A percentile compares a stretch with the other conserved stretches of the same genome.
These are phyloP conservation scores for Trichogramma pretiosum DNA, from an alignment of 1,140 invertebrate genomes.

Conservation along the genomic window DNA sequence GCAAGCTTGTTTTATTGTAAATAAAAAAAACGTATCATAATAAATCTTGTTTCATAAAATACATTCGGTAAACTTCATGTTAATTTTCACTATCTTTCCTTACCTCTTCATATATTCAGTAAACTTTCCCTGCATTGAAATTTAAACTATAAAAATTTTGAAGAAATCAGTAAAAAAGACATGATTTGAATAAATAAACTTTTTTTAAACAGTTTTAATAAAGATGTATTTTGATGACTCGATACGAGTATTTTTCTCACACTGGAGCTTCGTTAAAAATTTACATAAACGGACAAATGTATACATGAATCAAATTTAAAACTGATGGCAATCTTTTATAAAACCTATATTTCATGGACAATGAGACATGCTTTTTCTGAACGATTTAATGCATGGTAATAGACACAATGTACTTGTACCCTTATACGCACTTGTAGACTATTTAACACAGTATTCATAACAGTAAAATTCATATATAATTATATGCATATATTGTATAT, in stretches of 20 bases:
- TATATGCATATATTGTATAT: too few relatives aligned
- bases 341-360: slow-evolving; percentile 12
- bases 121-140: too few relatives aligned
- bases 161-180: neutral
- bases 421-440: slow-evolving; percentile 17
- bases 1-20: slow-evolving; percentile 39
- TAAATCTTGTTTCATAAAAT: slow-evolving; percentile 34
- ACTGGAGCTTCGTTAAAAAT: slow-evolving; percentile 18
- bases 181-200: slow-evolving; percentile 10
- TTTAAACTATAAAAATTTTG: neutral
- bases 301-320: slow-evolving; percentile 12
- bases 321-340: slow-evolving; percentile 15
- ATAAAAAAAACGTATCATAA: slow-evolving; percentile 38
- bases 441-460: slow-evolving; percentile 21
- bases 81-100: neutral
- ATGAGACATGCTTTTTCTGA: slow-evolving; percentile 6
- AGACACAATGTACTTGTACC: slow-evolving; percentile 20
- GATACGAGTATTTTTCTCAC: slow-evolving; percentile 19
- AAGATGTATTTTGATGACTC: slow-evolving; percentile 17
- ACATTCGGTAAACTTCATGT: neutral
- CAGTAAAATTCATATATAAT: slow-evolving; percentile 15
- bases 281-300: slow-evolving; percentile 19
- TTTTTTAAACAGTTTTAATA: too few relatives aligned
- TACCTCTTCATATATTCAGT: neutral
- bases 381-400: slow-evolving; percentile 12